Percentiles rank a stretch among this genome's conserved stretches.
phyloP scores from a whole-genome alignment of 2,113 vertebrate genomes.

The Ranitomeya imitator region DNA sequence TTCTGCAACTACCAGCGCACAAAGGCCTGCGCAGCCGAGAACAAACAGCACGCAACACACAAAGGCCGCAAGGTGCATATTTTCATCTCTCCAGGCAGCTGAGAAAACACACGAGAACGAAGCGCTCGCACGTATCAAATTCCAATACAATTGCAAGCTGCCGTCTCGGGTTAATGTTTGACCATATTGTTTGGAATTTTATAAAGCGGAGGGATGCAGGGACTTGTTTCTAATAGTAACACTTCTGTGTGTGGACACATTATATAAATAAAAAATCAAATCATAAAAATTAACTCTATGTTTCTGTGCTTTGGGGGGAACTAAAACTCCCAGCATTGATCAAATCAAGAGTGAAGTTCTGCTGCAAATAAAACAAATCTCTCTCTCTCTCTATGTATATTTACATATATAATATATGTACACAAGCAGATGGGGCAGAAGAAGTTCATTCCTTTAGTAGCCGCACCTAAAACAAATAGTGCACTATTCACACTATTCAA shows the following conservation, averaged over 20 bases:
- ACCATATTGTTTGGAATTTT: slow-evolving; percentile 38
- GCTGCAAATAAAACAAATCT: neutral
- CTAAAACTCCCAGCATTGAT: neutral
- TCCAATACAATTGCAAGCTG: slow-evolving; percentile 36
- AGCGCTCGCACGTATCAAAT: slow-evolving; percentile 42
- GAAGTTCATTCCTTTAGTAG: neutral
- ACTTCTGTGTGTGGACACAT: neutral
- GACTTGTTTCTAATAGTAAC: neutral
- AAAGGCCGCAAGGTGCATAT: slow-evolving; percentile 43
- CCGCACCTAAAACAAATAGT: slow-evolving; percentile 5
- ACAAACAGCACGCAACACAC: slow-evolving; percentile 44
- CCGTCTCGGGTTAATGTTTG: slow-evolving; percentile 30
- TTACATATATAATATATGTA: neutral
- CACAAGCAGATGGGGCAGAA: neutral
- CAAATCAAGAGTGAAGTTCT: neutral
- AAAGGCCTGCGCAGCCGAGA: slow-evolving; percentile 20
- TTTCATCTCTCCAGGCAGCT: slow-evolving; percentile 46
- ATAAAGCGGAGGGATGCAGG: neutral
- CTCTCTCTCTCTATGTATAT: too few species aligned
- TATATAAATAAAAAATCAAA: too few species aligned
- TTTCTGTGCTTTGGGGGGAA: neutral
- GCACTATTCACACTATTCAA: neutral
- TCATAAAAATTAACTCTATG: neutral
- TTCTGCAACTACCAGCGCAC: slow-evolving; percentile 21
- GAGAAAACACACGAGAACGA: slow-evolving; percentile 36